Percentiles rank a stretch among this genome's conserved stretches.
Conservation (phyloP, 2,113 vertebrate species). For the Entomyzon cyanotis region DNA sequence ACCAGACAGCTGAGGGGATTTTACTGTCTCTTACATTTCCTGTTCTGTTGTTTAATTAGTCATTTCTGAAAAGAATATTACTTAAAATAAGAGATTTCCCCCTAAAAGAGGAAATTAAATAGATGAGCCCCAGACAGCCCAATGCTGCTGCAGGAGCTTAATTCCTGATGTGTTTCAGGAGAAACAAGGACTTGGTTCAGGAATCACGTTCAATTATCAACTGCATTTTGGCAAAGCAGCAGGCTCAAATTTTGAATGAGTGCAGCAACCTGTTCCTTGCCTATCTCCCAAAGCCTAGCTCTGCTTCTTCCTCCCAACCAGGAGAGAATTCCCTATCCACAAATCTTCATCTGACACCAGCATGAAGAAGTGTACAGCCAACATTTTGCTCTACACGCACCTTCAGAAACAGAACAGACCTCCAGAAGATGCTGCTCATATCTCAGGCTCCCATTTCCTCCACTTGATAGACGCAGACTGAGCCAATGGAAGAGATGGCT, state of each 20-base stretch:
- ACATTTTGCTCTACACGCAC: neutral
- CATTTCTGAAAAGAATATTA: neutral
- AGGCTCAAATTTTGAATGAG: neutral
- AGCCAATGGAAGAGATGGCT: neutral
- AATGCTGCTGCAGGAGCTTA: accelerated
- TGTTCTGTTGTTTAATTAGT: slow-evolving; percentile 36
- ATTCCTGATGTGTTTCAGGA: neutral
- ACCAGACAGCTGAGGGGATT: slow-evolving; percentile 18
- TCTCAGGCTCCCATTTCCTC: neutral
- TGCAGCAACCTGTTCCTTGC: neutral
- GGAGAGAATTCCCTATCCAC: neutral
- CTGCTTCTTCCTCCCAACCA: neutral
- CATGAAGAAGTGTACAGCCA: neutral
- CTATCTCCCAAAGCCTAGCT: neutral
- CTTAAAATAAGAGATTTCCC: neutral
- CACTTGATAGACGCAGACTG: neutral
- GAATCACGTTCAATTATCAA: neutral
- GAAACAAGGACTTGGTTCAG: neutral
- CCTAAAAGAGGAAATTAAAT: neutral
- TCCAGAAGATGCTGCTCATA: neutral
- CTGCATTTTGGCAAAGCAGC: neutral
- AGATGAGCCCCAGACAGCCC: neutral
- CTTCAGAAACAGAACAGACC: neutral
- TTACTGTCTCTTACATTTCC: slow-evolving; percentile 35
- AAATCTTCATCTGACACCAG: neutral